These are phyloP conservation scores for Hypanus sabinus DNA, from an alignment of 2,113 vertebrate genomes.

Conservation along the genomic window DNA sequence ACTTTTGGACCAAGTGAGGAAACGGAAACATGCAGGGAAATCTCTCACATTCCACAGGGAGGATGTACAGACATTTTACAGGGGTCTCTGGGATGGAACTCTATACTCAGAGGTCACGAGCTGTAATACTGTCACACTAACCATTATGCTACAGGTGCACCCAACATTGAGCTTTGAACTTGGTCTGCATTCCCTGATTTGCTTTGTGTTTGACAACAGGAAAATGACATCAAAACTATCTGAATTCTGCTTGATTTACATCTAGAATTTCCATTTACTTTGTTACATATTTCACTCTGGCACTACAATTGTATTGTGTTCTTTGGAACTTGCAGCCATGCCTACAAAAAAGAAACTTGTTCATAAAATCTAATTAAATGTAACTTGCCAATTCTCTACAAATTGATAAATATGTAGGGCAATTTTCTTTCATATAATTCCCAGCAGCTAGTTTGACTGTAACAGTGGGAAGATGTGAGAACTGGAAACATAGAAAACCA, in stretches of 20 bases:
- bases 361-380: background rate
- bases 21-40: too few species aligned
- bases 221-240: background rate
- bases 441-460: background rate
- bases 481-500: too few species aligned
- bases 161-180: too few species aligned
- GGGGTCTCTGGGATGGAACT: too few species aligned
- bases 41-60: too few species aligned
- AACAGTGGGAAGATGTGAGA: background rate
- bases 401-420: background rate
- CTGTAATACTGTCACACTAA: too few species aligned
- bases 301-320: background rate
- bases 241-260: background rate
- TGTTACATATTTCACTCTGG: background rate
- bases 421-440: background rate
- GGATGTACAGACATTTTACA: too few species aligned
- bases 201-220: background rate
- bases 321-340: background rate
- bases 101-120: too few species aligned
- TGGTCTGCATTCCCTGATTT: background rate
- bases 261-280: background rate
- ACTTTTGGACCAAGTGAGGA: too few species aligned
- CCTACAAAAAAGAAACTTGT: background rate
- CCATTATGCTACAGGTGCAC: too few species aligned
- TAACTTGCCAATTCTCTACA: background rate